Evolutionary conservation across 2,888 invertebrate genomes (phyloP).

Genomic region (Omphaloscelis lunosa): DNA sequence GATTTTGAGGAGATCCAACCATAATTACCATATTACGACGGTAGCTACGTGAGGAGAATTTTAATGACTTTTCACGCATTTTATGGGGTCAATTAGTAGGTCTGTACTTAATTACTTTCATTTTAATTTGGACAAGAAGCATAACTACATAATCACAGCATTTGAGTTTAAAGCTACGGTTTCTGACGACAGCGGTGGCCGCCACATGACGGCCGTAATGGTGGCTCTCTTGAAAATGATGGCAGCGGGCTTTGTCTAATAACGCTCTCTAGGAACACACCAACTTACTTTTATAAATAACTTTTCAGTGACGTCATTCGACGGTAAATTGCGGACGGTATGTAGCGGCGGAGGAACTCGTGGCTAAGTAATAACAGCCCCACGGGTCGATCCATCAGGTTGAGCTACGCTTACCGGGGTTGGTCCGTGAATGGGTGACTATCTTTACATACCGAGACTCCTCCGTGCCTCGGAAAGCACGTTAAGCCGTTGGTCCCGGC

Average conservation of each 20-base stretch:
- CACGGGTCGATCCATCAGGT: too few species aligned
- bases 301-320: too few species aligned
- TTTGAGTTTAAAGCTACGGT: not conserved
- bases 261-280: too few species aligned
- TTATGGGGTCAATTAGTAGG: not conserved
- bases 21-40: slow-evolving; percentile 9
- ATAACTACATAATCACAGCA: not conserved
- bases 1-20: not conserved
- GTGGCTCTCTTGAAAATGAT: not conserved
- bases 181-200: not conserved
- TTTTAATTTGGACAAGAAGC: slow-evolving; percentile 8
- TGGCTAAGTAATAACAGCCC: too few species aligned
- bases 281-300: too few species aligned
- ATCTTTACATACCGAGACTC: too few species aligned
- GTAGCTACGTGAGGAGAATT: slow-evolving; percentile 13
- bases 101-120: not conserved
- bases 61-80: slow-evolving; percentile 15
- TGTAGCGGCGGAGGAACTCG: too few species aligned
- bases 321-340: too few species aligned
- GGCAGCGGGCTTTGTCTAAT: not conserved
- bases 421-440: too few species aligned
- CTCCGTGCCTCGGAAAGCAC: too few species aligned
- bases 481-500: too few species aligned
- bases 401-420: too few species aligned
- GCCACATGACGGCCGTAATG: not conserved